These are phyloP conservation scores for Dryococelus australis DNA, from an alignment of 2,888 invertebrate genomes.

Conservation along the genomic window DNA sequence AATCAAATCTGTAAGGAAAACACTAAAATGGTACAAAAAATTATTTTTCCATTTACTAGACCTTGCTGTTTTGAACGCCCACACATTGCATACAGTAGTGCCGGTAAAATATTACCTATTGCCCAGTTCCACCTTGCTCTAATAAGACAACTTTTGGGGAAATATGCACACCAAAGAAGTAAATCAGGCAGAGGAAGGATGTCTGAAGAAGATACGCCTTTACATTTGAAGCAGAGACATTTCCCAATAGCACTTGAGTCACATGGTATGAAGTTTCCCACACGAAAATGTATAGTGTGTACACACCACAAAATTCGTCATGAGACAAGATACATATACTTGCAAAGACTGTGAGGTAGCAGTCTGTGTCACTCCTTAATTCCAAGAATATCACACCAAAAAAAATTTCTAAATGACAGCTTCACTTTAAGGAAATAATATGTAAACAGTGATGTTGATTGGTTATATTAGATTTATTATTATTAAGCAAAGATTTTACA, in stretches of 20 bases:
- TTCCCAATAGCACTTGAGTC: background rate
- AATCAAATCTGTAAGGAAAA: background rate
- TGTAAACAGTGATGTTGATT: too few relatives aligned
- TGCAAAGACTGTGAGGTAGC: background rate
- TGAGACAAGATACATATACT: background rate
- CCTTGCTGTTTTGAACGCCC: background rate
- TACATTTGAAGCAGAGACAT: background rate
- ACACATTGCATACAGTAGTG: background rate
- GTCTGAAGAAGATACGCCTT: background rate
- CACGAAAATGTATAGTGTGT: background rate
- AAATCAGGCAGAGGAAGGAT: background rate
- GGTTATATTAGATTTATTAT: too few relatives aligned
- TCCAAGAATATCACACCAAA: background rate
- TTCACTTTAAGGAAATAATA: too few relatives aligned
- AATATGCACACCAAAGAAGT: background rate
- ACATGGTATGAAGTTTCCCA: background rate
- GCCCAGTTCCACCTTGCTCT: background rate
- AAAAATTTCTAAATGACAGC: background rate
- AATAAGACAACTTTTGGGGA: background rate
- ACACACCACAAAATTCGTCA: background rate
- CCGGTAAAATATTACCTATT: background rate
- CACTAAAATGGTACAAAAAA: background rate
- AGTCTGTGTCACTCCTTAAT: background rate
- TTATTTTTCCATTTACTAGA: background rate
- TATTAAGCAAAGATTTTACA: too few relatives aligned